A percentile compares a stretch with the other conserved stretches of the same genome.
Conservation (phyloP, 2,888 invertebrate genomes). For the Incurvaria masculella region DNA sequence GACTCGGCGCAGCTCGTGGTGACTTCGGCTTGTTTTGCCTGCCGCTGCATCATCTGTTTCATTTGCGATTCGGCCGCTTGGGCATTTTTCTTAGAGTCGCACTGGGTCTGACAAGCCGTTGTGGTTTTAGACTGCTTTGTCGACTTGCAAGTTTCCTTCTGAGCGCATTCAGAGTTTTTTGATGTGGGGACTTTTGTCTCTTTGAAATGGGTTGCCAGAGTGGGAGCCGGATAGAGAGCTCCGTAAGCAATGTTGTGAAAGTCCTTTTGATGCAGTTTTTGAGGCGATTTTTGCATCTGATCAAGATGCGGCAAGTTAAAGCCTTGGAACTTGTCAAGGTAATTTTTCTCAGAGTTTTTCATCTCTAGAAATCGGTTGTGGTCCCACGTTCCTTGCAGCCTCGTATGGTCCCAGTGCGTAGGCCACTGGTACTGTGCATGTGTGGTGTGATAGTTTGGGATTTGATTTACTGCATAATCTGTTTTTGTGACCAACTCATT, state of each 20-base stretch:
- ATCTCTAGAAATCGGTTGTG: constrained; percentile 47
- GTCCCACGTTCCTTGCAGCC: constrained; percentile 53
- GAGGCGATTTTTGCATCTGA: constrained; percentile 58
- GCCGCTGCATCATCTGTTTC: constrained; percentile 46
- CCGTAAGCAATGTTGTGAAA: constrained; percentile 49
- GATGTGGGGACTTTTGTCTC: constrained; percentile 37
- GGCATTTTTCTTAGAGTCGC: constrained; percentile 37
- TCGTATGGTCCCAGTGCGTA: constrained; percentile 52
- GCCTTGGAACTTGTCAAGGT: constrained; percentile 57
- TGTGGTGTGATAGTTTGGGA: constrained; percentile 64
- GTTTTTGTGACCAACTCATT: constrained; percentile 56
- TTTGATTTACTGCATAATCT: constrained; percentile 63
- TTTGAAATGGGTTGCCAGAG: constrained; percentile 39
- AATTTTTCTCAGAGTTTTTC: constrained; percentile 52
- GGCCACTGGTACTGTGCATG: constrained; percentile 64
- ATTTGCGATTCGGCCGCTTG: constrained; percentile 33
- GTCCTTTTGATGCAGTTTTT: constrained; percentile 54
- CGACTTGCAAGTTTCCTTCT: constrained; percentile 43
- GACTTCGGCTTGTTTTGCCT: constrained; percentile 33
- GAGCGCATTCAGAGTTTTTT: constrained; percentile 38
- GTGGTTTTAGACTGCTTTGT: constrained; percentile 45
- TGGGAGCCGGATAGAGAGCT: constrained; percentile 38
- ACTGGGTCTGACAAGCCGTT: constrained; percentile 45
- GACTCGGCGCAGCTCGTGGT: constrained; percentile 40
- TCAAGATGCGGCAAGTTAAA: constrained; percentile 60